Evolutionary conservation across 2,113 vertebrate genomes (phyloP), one percentile per base, ranked within the genome.

Genomic region (Sminthopsis crassicaudata): DNA sequence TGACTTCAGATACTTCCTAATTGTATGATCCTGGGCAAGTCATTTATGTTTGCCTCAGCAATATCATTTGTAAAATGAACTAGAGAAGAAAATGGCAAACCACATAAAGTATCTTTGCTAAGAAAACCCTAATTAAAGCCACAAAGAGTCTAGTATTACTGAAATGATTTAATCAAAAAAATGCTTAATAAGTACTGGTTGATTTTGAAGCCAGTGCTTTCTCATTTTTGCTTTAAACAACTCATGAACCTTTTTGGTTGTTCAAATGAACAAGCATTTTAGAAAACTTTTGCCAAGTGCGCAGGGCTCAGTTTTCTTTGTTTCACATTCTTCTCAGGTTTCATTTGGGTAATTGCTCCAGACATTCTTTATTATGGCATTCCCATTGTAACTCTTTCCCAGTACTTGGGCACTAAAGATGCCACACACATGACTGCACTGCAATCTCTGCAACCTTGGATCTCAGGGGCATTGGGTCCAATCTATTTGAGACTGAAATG

Each of bases 391-490:
- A 53, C 50, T 91, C 55, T 51, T 90, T 91, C 48, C 90, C 42
- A 55, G 11, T 23, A 53, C 25, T 84, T 0, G 95, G 26, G 14
- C 54, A 50, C 22, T 89, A 57, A 95, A 91, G 76, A 89, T 93
- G 51, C 3, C 53, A 27, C 76, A 23, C 24, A 54, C 23, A 46
- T 50, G 48, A 93, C 22, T 92, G 46, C 67, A 42, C 27, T 94
- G 1, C 92, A 93, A 89, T 7, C 53, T 95, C 67, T 46, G 92
- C 11, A 53, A 36, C 95, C 91, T 90, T 93, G 42, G 94, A 76
- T 84, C n/a, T 36, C 50, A 55, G n/a, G 46, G 57, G 42, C 22
- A 60, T 96, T 92, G 94, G 42, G 89, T 91, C 42, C 53, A 48
- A 92, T 91, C 90, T 51, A 94, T 46, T 46, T 55, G 94, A 95